phyloP scores from a whole-genome alignment of 92 coral and sea anemone species.

The Virgularia gustaviana region DNA sequence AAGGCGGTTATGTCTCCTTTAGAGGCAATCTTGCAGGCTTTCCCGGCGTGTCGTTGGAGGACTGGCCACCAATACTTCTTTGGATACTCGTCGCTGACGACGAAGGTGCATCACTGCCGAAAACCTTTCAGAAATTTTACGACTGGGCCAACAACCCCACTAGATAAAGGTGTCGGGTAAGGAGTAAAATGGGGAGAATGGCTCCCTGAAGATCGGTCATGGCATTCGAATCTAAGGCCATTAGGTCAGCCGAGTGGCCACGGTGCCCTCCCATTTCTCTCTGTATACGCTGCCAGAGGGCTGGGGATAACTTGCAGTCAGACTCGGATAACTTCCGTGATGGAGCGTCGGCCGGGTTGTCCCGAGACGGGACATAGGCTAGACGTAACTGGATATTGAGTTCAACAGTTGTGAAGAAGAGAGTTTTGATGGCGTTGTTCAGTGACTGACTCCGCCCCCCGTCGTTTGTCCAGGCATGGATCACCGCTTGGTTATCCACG shows the following conservation, averaged over 20 bases:
- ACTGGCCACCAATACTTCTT: slow-evolving; percentile 62
- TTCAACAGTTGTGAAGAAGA: too few species aligned
- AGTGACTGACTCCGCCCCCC: too few species aligned
- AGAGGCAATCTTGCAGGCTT: slow-evolving; percentile 17
- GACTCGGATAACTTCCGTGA: too few species aligned
- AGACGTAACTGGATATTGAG: too few species aligned
- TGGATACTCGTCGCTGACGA: slow-evolving; percentile 37
- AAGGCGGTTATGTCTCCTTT: slow-evolving; percentile 16
- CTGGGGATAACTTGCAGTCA: slow-evolving; percentile 34
- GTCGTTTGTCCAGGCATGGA: too few species aligned
- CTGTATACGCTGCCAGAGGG: slow-evolving; percentile 31
- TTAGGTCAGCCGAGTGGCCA: slow-evolving; percentile 45
- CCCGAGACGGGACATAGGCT: too few species aligned
- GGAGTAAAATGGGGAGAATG: slow-evolving; percentile 52
- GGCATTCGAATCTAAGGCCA: slow-evolving; percentile 52
- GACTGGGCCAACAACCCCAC: slow-evolving; percentile 49
- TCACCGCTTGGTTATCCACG: too few species aligned
- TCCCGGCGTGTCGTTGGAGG: slow-evolving; percentile 8
- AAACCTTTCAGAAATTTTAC: slow-evolving; percentile 18
- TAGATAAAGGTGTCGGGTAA: slow-evolving; percentile 30
- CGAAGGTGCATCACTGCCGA: slow-evolving; percentile 19
- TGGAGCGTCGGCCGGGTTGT: too few species aligned
- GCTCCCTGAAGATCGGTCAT: slow-evolving; percentile 19
- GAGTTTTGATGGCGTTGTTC: too few species aligned
- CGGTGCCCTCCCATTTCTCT: slow-evolving; percentile 20